These are phyloP conservation scores for Agrochola macilenta DNA, from an alignment of 2,888 invertebrate genomes.

Conservation along the genomic window DNA sequence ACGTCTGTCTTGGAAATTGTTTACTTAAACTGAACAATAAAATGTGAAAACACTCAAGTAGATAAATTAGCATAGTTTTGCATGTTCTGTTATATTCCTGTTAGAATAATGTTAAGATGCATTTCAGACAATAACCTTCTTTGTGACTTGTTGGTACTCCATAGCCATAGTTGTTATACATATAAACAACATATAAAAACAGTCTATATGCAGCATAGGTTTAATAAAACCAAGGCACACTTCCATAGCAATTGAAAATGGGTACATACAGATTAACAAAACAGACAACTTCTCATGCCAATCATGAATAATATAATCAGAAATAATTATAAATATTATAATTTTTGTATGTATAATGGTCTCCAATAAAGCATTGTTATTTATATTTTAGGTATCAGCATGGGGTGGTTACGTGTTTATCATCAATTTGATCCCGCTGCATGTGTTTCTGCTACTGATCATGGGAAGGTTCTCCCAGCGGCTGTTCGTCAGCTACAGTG, in stretches of 20 bases:
- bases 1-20: not conserved
- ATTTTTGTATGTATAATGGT: not conserved
- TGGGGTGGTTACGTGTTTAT: slow-evolving; percentile 99
- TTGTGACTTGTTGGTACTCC: not conserved
- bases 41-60: slow-evolving; percentile 1
- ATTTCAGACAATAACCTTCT: not conserved
- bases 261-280: not conserved
- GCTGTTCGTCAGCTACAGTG: slow-evolving; percentile 98
- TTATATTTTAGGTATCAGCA: slow-evolving; percentile 95
- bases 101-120: slow-evolving; percentile 3
- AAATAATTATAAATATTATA: not conserved
- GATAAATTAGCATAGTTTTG: slow-evolving; percentile 17
- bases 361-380: slow-evolving; percentile 7
- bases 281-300: not conserved
- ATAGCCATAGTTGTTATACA: slow-evolving; percentile 2
- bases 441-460: slow-evolving; percentile 97
- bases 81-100: not conserved
- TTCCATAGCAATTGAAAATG: slow-evolving; percentile 9
- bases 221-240: not conserved
- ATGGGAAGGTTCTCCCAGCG: slow-evolving; percentile 99
- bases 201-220: too few relatives aligned
- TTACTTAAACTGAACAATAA: not conserved
- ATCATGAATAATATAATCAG: not conserved
- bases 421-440: slow-evolving; percentile 99
- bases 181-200: not conserved